phyloP scores from a whole-genome alignment of 2,113 vertebrate species.

The Sapayoa aenigma region DNA sequence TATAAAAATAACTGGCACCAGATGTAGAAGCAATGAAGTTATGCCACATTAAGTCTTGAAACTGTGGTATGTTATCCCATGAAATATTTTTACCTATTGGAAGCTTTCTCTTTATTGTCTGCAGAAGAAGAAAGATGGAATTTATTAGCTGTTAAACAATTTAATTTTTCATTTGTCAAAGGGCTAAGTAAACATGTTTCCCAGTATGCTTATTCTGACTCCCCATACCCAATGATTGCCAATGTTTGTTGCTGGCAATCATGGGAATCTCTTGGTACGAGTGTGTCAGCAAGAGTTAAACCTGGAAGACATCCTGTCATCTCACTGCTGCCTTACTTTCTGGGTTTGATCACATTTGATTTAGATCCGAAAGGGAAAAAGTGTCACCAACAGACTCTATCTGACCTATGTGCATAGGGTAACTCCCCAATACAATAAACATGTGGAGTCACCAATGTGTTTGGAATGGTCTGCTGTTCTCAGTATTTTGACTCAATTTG shows the following conservation, averaged over 20 bases:
- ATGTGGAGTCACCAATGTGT: not conserved
- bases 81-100: not conserved
- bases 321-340: not conserved
- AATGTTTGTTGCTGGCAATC: not conserved
- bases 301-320: not conserved
- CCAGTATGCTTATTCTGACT: not conserved
- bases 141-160: not conserved
- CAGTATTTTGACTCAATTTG: not conserved
- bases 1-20: not conserved
- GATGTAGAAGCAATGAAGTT: not conserved
- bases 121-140: not conserved
- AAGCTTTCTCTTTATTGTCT: not conserved
- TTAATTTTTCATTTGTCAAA: not conserved
- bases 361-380: not conserved
- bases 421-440: not conserved
- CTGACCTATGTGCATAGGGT: rapidly evolving
- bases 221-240: rapidly evolving
- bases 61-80: not conserved
- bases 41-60: not conserved
- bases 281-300: not conserved
- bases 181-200: not conserved
- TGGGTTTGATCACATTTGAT: not conserved
- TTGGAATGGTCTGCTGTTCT: not conserved
- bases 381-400: not conserved
- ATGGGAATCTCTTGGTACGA: not conserved